Percentiles rank a stretch among this genome's conserved stretches.
Conservation (phyloP, 1,140 invertebrate genomes). For the Acromyrmex echinatior region DNA sequence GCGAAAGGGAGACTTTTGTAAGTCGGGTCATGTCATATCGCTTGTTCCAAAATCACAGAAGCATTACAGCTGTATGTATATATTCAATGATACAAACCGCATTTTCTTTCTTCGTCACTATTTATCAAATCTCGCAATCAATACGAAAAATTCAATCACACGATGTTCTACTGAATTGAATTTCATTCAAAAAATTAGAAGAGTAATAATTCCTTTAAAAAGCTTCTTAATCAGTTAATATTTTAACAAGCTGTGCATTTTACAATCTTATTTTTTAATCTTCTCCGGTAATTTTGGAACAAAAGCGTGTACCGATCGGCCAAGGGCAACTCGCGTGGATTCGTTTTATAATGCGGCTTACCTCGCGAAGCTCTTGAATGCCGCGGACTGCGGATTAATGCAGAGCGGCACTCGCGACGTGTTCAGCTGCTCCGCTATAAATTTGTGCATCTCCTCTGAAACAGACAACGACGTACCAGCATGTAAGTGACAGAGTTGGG, state of each 20-base stretch:
- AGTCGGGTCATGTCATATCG: conserved; percentile 3
- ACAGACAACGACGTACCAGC: conserved; percentile 77
- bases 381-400: conserved; percentile 99
- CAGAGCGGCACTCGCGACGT: conserved; percentile 98
- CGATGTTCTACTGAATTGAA: neutral
- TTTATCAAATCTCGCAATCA: neutral
- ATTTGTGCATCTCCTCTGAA: conserved; percentile 99
- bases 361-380: conserved; percentile 99
- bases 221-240: neutral
- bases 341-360: conserved; percentile 88
- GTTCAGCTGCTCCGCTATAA: conserved; percentile 98
- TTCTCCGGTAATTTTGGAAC: conserved; percentile 39
- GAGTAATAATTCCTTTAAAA: neutral
- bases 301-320: conserved; percentile 35
- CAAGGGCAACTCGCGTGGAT: conserved; percentile 50
- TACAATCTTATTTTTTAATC: neutral
- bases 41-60: conserved; percentile 27
- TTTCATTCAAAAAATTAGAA: neutral
- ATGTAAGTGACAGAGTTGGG: conserved; percentile 34
- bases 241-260: conserved; percentile 10
- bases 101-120: neutral
- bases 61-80: neutral
- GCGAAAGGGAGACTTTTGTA: conserved; percentile 21
- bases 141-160: no score
- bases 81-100: neutral